These are phyloP conservation scores for Lycaon pictus DNA, from an alignment of 2,113 vertebrate species.

Conservation along the genomic window DNA sequence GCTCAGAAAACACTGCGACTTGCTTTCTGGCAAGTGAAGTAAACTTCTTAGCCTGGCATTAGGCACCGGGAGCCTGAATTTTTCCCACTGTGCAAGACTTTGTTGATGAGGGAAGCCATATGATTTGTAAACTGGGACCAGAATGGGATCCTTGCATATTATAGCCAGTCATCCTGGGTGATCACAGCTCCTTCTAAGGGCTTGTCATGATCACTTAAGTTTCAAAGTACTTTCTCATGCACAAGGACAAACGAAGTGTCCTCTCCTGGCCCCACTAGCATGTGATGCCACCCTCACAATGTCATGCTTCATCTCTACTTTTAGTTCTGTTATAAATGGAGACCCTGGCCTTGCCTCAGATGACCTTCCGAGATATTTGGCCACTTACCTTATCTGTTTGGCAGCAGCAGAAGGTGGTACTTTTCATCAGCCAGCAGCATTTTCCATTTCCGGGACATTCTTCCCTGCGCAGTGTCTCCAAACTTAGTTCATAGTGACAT, in stretches of 20 bases:
- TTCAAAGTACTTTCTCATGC: neutral
- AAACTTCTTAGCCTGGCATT: neutral
- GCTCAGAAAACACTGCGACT: neutral
- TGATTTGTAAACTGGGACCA: neutral
- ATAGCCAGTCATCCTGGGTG: neutral
- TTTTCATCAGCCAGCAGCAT: neutral
- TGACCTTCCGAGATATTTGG: conserved; percentile 28
- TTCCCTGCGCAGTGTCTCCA: neutral
- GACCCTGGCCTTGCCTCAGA: conserved; percentile 45
- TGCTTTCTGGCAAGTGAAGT: neutral
- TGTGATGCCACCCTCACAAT: neutral
- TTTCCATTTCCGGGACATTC: neutral
- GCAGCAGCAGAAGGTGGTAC: neutral
- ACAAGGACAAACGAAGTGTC: neutral
- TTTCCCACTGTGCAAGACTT: neutral
- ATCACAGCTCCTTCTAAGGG: neutral
- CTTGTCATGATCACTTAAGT: neutral
- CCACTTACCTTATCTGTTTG: neutral
- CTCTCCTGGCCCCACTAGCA: neutral
- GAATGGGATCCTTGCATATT: neutral
- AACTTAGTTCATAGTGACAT: neutral
- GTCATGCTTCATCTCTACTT: conserved; percentile 39
- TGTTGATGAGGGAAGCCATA: neutral
- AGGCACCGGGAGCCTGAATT: neutral
- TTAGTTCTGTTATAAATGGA: conserved; percentile 73